A percentile compares a stretch with the other conserved stretches of the same genome.
Conservation (phyloP, 2,113 vertebrate genomes). For the Equus przewalskii region DNA sequence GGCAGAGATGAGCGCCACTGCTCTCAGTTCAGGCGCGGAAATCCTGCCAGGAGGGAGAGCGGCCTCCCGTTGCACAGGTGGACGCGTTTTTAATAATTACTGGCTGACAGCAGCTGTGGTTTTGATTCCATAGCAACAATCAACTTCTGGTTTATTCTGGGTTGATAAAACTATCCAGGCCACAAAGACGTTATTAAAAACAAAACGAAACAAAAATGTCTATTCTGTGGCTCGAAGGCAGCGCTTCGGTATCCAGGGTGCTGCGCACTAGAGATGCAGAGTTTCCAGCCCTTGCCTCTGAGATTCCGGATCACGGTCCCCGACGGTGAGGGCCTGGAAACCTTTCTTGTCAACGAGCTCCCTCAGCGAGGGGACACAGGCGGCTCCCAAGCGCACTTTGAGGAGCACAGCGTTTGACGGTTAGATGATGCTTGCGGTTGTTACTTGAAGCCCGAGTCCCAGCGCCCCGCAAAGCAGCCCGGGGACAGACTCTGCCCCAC, state of each 20-base stretch:
- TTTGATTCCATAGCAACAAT: constrained; percentile 76
- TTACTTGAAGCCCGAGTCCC: not conserved
- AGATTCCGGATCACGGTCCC: not conserved
- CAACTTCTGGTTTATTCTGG: constrained; percentile 71
- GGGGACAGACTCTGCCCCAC: no score
- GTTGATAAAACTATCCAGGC: constrained; percentile 70
- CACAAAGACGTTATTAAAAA: constrained; percentile 70
- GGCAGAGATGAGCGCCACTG: not conserved
- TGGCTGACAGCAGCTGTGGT: constrained; percentile 56
- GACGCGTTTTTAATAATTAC: constrained; percentile 66
- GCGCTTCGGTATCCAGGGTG: not conserved
- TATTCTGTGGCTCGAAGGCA: not conserved
- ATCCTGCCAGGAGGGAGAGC: constrained; percentile 20
- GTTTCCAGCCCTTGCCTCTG: not conserved
- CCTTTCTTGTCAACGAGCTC: not conserved
- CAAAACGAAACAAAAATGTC: constrained; percentile 33
- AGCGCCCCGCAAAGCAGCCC: not conserved
- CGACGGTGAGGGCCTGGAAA: not conserved
- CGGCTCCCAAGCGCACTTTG: not conserved
- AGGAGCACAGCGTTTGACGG: not conserved
- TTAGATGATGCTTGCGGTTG: not conserved
- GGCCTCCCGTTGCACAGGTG: constrained; percentile 60
- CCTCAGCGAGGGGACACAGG: not conserved
- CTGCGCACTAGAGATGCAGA: no score
- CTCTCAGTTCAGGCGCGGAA: not conserved